Evolutionary conservation across 2,113 vertebrate genomes (phyloP).

Genomic region (Carassius gibelio): DNA sequence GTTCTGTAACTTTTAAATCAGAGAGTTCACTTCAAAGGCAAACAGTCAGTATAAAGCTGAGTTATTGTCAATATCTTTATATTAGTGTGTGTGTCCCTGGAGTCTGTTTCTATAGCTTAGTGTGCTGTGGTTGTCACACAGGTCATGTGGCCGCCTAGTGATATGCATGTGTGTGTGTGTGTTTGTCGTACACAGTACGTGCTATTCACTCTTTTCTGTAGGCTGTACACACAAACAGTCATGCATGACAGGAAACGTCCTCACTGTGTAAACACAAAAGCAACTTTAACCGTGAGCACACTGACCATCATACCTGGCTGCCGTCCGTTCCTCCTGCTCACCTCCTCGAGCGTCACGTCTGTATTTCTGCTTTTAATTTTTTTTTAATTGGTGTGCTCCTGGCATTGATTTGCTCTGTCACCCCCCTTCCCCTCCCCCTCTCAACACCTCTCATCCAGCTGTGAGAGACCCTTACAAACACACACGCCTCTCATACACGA

Average conservation of each 20-base stretch:
- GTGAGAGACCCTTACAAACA: conserved; percentile 42
- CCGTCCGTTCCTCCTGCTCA: conserved; percentile 38
- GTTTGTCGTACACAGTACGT: conserved; percentile 20
- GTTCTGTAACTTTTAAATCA: neutral
- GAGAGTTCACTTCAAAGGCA: neutral
- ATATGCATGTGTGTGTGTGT: neutral
- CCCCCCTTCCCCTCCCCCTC: conserved; percentile 54
- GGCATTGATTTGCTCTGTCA: conserved; percentile 54
- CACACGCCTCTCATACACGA: conserved; percentile 9
- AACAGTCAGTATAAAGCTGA: neutral
- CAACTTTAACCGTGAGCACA: neutral
- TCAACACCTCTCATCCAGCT: conserved; percentile 64
- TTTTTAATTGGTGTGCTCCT: conserved; percentile 35
- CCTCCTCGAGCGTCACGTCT: conserved; percentile 13
- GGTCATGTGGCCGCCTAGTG: conserved; percentile 23
- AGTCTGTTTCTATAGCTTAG: neutral
- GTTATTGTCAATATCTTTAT: neutral
- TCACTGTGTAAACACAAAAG: neutral
- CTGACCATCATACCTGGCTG: conserved; percentile 26
- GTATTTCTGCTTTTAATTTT: conserved; percentile 6
- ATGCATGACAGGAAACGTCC: conserved; percentile 29
- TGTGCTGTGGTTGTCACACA: conserved; percentile 35
- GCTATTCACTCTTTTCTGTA: conserved; percentile 21
- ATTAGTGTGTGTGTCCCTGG: neutral
- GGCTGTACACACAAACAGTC: neutral